Base-by-base conservation (phyloP, 2,797 vertebrate genomes). In the Danio kyathit region DNA sequence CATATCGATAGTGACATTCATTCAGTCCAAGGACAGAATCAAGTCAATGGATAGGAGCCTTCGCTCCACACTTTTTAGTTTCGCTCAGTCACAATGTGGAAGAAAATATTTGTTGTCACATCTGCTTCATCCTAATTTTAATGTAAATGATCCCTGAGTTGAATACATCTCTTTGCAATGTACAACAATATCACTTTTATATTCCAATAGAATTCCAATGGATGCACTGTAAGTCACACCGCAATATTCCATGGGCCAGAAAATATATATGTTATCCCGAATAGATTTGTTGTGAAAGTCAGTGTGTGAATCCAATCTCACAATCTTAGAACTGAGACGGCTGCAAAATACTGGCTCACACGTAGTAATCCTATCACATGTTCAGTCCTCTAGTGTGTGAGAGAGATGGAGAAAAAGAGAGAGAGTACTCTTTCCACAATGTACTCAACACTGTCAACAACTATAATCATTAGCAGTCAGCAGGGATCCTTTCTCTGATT, bases 391-490 rank as follows among this genome's bases (percentile, higher is more conserved):
- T 40, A 60, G 60, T 19, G 54, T 60, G 51, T 21, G 8, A 16
- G 49, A 14, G 19, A 2, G 4, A 7, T 12, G 49, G 46, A 38
- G 65, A 17, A 21, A 49, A 44, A 19, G 56, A 51, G 74, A 79
- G 38, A 11, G 63, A 59, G 46, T 59, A 51, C 16, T 78, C 40
- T 48, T 17, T 75, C 13, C 49, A 72, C 17, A 64, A 61, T 79
- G 56, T 79, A 71, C 56, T 67, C 49, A 56, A 57, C 21, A 48
- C 63, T 60, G 64, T 52, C 44, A 74, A 67, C 65, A 57, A 44
- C 57, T 51, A 49, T 41, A 10, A 48, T 92, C 89, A 92, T 92
- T 88, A 93, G 91, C 85, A 89, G 86, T 83, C 89, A 87, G 88
- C 84, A 87, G 87, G 89, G 88, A 85, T 85, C 88, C 86, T 83